These are phyloP conservation scores for Caranx melampygus DNA, from an alignment of 2,113 vertebrate genomes.

Conservation along the genomic window DNA sequence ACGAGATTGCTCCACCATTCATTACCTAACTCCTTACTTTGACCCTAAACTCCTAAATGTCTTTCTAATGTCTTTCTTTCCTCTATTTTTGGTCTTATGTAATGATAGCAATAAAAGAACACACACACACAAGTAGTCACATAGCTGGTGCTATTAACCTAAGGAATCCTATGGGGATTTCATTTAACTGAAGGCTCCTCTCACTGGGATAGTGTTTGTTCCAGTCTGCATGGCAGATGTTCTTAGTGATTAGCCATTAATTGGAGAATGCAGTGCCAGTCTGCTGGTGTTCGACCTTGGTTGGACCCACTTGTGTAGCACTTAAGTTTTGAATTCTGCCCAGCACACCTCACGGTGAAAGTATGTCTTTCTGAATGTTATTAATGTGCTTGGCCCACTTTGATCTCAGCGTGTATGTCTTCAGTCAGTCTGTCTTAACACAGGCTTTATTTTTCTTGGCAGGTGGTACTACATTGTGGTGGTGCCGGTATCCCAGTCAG, in stretches of 20 bases:
- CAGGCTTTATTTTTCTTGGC: constrained; percentile 60
- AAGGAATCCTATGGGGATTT: constrained; percentile 61
- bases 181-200: constrained; percentile 60
- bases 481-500: constrained; percentile 86
- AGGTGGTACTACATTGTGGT: constrained; percentile 99
- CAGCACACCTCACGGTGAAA: constrained; percentile 32
- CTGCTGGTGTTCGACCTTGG: constrained; percentile 68
- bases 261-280: constrained; percentile 69
- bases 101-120: constrained; percentile 26
- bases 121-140: constrained; percentile 40
- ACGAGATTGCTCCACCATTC: constrained; percentile 7
- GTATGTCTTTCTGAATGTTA: constrained; percentile 38
- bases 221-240: constrained; percentile 74
- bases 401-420: constrained; percentile 44
- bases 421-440: constrained; percentile 36
- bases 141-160: constrained; percentile 70
- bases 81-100: constrained; percentile 31
- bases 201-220: constrained; percentile 73
- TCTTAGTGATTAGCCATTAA: constrained; percentile 79
- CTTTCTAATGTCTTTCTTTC: constrained; percentile 44
- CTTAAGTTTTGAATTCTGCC: constrained; percentile 51
- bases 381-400: constrained; percentile 33
- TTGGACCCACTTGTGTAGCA: constrained; percentile 40
- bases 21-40: constrained; percentile 23
- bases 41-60: constrained; percentile 36